phyloP scores from a whole-genome alignment of 2,113 vertebrate genomes.

The Cyprinodon tularosa region DNA sequence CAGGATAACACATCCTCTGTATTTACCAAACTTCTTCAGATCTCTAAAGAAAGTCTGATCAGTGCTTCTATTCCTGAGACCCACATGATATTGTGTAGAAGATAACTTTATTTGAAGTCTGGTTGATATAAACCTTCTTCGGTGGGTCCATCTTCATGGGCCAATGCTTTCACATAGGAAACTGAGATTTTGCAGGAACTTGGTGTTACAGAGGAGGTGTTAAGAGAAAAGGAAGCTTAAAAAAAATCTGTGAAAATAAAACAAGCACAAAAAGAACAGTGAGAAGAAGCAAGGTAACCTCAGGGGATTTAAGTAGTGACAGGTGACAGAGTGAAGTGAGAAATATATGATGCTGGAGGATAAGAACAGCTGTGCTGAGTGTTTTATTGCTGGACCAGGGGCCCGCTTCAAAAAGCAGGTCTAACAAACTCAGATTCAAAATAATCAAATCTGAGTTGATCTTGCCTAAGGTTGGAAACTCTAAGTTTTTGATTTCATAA shows the following conservation, averaged over 20 bases:
- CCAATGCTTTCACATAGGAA: conserved; percentile 15
- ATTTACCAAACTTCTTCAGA: background rate
- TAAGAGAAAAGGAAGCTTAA: conserved; percentile 6
- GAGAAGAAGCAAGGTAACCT: conserved; percentile 19
- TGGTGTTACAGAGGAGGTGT: conserved; percentile 26
- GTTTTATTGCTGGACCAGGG: conserved; percentile 38
- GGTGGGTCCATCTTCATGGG: conserved; percentile 10
- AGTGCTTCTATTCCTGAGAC: background rate
- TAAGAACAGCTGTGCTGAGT: conserved; percentile 50
- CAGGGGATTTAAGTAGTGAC: conserved; percentile 29
- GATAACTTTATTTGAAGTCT: background rate
- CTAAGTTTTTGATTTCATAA: too few species aligned
- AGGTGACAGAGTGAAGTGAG: conserved; percentile 34
- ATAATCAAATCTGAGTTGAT: too few species aligned
- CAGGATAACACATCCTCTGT: background rate
- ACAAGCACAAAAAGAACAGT: conserved; percentile 15
- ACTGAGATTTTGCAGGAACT: background rate
- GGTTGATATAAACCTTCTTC: background rate
- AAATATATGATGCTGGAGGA: conserved; percentile 33
- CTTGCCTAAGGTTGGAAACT: too few species aligned
- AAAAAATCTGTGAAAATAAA: conserved; percentile 31
- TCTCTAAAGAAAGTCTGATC: background rate
- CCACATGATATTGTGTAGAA: background rate
- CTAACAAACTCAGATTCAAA: too few species aligned
- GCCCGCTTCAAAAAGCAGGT: background rate